These are phyloP conservation scores for Scotopteryx bipunctaria DNA, from an alignment of 2,888 invertebrate genomes.

Conservation along the genomic window DNA sequence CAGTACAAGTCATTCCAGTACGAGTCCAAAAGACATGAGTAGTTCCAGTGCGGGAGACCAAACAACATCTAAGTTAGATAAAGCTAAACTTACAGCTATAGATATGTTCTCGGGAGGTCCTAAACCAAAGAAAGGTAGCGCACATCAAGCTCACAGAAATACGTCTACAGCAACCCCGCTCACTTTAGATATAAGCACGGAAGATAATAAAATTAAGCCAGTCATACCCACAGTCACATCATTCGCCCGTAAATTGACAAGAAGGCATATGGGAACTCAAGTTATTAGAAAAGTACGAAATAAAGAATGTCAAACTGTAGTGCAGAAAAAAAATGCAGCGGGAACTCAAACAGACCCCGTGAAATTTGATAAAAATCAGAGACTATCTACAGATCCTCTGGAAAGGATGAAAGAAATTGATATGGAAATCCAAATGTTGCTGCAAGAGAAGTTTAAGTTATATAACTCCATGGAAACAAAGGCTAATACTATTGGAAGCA, in stretches of 20 bases:
- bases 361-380: constrained; percentile 37
- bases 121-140: constrained; percentile 55
- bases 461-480: constrained; percentile 78
- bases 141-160: constrained; percentile 65
- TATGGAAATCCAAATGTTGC: constrained; percentile 80
- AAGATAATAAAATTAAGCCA: constrained; percentile 47
- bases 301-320: constrained; percentile 62
- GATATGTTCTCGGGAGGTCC: constrained; percentile 65
- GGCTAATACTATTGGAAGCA: constrained; percentile 32
- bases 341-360: constrained; percentile 60
- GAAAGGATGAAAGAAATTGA: constrained; percentile 85
- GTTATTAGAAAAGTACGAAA: constrained; percentile 48
- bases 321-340: constrained; percentile 43
- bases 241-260: constrained; percentile 43
- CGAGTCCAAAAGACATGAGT: constrained; percentile 55
- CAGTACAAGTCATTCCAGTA: constrained; percentile 56
- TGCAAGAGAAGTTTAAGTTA: constrained; percentile 83
- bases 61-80: constrained; percentile 56
- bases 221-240: constrained; percentile 32
- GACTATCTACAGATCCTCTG: constrained; percentile 62
- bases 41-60: constrained; percentile 43
- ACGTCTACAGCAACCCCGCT: constrained; percentile 46
- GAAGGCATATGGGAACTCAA: constrained; percentile 54
- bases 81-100: constrained; percentile 65
- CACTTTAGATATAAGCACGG: constrained; percentile 41